Conservation (phyloP, 2,797 vertebrate species). For the Ptychadena robeensis region DNA sequence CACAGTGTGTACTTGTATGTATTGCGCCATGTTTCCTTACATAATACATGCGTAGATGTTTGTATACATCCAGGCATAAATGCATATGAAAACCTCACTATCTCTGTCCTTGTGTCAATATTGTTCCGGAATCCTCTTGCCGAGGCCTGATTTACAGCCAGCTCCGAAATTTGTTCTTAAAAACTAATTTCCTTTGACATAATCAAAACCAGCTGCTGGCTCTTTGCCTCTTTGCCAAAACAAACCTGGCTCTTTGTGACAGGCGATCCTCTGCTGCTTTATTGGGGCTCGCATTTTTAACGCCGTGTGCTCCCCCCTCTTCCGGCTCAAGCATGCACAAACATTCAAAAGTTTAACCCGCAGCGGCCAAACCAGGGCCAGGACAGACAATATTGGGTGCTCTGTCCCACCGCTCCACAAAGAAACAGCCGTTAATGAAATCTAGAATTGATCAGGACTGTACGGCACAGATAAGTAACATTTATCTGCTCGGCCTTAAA, state of each 20-base stretch:
- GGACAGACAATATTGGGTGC: background rate
- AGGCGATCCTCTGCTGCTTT: constrained; percentile 46
- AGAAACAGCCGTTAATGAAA: constrained; percentile 17
- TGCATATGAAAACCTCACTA: constrained; percentile 33
- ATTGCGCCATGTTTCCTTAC: constrained; percentile 9
- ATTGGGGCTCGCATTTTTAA: constrained; percentile 56
- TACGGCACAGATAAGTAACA: constrained; percentile 29
- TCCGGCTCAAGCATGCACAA: constrained; percentile 44
- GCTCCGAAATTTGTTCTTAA: constrained; percentile 60
- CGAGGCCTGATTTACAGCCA: constrained; percentile 56
- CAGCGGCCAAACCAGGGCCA: background rate
- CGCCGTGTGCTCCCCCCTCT: constrained; percentile 35
- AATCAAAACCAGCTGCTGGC: constrained; percentile 55
- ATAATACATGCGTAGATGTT: constrained; percentile 37
- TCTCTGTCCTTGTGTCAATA: constrained; percentile 58
- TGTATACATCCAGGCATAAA: constrained; percentile 33
- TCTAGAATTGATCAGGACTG: constrained; percentile 31
- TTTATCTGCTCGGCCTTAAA: constrained; percentile 7
- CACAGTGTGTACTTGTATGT: constrained; percentile 12
- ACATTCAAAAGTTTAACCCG: constrained; percentile 47
- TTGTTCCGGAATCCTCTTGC: constrained; percentile 47
- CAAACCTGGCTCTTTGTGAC: constrained; percentile 54
- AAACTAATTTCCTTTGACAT: constrained; percentile 62
- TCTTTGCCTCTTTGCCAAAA: constrained; percentile 47
- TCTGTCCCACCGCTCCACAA: background rate